phyloP scores from a whole-genome alignment of 2,888 invertebrate genomes.

The Tiliacea citrago region DNA sequence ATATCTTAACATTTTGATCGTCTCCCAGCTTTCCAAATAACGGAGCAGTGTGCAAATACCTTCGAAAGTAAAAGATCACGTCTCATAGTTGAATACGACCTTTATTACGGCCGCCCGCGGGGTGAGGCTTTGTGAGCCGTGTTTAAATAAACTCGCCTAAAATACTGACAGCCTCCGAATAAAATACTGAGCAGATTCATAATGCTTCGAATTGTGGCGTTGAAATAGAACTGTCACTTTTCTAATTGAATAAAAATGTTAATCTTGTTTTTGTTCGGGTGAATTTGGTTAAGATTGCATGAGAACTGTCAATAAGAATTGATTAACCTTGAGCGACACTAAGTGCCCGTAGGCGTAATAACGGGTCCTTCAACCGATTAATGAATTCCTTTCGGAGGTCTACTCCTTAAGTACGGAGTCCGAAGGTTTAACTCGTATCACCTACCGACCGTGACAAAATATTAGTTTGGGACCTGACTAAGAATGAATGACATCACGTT shows the following conservation, averaged over 20 bases:
- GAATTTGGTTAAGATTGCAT: neutral
- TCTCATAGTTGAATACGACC: constrained; percentile 64
- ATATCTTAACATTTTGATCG: constrained; percentile 21
- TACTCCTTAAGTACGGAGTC: no score
- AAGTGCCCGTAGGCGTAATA: no score
- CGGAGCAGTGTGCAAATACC: constrained; percentile 45
- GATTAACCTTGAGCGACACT: neutral
- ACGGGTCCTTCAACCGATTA: no score
- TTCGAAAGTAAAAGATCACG: constrained; percentile 62
- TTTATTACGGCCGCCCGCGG: constrained; percentile 64
- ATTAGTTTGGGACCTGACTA: no score
- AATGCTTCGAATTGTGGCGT: constrained; percentile 36
- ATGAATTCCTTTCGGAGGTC: no score
- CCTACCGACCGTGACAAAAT: no score
- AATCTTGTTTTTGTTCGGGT: neutral
- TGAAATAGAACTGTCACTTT: constrained; percentile 27
- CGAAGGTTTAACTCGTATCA: no score
- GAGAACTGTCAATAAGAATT: neutral
- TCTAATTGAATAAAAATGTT: constrained; percentile 43
- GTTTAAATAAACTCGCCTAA: constrained; percentile 64
- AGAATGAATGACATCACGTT: no score
- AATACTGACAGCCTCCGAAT: constrained; percentile 55
- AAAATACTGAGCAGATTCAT: constrained; percentile 60
- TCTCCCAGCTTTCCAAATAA: constrained; percentile 4
- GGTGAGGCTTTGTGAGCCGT: constrained; percentile 54